These are phyloP conservation scores for Syrphus vitripennis DNA, from an alignment of 2,888 invertebrate genomes.

Conservation along the genomic window DNA sequence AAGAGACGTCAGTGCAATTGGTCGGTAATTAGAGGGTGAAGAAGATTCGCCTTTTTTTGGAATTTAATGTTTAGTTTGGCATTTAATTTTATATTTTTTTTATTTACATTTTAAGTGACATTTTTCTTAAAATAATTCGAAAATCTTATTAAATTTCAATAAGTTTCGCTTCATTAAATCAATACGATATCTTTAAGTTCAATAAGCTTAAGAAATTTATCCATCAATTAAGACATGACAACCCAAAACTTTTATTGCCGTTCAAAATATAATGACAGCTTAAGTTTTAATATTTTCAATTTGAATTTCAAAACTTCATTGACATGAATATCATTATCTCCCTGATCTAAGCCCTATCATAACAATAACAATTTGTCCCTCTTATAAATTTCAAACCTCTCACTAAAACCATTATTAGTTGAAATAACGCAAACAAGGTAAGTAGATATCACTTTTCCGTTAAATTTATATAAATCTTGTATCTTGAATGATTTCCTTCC, in stretches of 20 bases:
- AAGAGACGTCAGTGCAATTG: no score
- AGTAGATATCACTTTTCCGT: background rate
- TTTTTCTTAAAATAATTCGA: no score
- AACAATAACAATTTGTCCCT: background rate
- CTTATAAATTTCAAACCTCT: background rate
- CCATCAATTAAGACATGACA: no score
- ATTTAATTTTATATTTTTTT: no score
- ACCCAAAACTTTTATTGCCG: background rate
- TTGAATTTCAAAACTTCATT: background rate
- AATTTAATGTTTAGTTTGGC: no score
- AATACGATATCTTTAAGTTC: no score
- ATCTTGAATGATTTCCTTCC: slow-evolving; percentile 3
- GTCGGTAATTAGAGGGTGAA: no score
- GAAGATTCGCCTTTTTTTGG: no score
- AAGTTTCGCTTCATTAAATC: no score
- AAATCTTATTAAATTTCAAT: no score
- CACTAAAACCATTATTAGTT: background rate
- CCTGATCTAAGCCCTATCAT: background rate
- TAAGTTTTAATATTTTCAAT: background rate
- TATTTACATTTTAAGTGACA: no score
- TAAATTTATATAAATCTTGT: background rate
- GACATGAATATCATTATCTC: background rate
- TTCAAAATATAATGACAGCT: background rate
- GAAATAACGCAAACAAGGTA: background rate
- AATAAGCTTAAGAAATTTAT: no score